Percentiles rank a stretch among this genome's conserved stretches.
Evolutionary conservation across 2,113 vertebrate genomes (phyloP).

Genomic region (Brachyhypopomus gauderio): DNA sequence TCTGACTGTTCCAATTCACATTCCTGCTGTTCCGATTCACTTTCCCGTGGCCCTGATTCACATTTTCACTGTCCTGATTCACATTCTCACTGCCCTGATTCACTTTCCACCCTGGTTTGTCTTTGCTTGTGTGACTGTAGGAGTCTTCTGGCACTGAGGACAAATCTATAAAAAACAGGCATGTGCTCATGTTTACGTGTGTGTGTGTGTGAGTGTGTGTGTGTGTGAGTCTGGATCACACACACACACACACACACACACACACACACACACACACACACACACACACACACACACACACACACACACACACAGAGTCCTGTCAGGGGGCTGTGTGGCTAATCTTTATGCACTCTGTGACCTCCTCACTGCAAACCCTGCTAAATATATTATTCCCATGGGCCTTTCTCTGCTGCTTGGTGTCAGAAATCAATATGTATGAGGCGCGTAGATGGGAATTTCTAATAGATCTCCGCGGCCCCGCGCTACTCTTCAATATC

Average conservation of each 20-base stretch:
- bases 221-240: background rate
- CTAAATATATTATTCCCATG: conserved; percentile 99
- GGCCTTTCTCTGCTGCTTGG: conserved; percentile 99
- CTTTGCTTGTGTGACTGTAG: too few relatives aligned
- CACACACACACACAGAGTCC: conserved; percentile 69
- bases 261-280: conserved; percentile 76
- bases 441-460: conserved; percentile 99
- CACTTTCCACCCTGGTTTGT: too few relatives aligned
- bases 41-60: too few relatives aligned
- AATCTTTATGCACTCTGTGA: conserved; percentile 99
- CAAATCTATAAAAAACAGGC: too few relatives aligned
- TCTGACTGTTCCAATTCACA: too few relatives aligned
- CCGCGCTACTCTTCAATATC: conserved; percentile 98
- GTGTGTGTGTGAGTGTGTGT: conserved; percentile 20
- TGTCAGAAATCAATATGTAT: conserved; percentile 99
- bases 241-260: conserved; percentile 61
- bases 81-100: too few relatives aligned
- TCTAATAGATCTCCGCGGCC: conserved; percentile 99
- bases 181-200: conserved; percentile 12
- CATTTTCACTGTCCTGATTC: too few relatives aligned
- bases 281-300: conserved; percentile 56
- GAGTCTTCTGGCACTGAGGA: too few relatives aligned
- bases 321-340: conserved; percentile 88
- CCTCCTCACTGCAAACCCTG: conserved; percentile 97
- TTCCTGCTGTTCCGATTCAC: too few relatives aligned